Evolutionary conservation across 2,888 invertebrate species (phyloP).

Genomic region (Papilio demoleus): DNA sequence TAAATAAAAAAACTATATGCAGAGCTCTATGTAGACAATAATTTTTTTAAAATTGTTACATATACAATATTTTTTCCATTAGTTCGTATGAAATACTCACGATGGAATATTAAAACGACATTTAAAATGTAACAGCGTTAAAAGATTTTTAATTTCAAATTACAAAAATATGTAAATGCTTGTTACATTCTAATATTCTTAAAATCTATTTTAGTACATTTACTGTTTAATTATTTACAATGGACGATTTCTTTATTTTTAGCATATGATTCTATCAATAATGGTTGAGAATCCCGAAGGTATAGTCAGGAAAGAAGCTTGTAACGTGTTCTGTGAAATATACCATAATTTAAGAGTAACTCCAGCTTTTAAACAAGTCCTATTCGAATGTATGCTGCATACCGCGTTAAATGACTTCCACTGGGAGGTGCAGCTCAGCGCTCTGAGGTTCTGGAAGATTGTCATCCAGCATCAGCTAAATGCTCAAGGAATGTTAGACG

Average conservation of each 20-base stretch:
- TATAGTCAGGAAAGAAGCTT: constrained; percentile 89
- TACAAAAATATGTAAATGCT: too few relatives aligned
- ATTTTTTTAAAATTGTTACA: too few relatives aligned
- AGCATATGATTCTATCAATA: constrained; percentile 56
- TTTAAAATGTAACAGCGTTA: too few relatives aligned
- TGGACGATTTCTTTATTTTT: constrained; percentile 14
- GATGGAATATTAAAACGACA: too few relatives aligned
- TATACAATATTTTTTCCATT: too few relatives aligned
- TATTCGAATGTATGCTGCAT: constrained; percentile 86
- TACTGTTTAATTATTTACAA: neutral
- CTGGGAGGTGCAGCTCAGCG: constrained; percentile 91
- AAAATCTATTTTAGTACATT: too few relatives aligned
- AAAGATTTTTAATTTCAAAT: too few relatives aligned
- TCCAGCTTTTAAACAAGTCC: constrained; percentile 74
- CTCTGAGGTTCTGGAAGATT: constrained; percentile 88
- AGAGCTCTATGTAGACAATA: too few relatives aligned
- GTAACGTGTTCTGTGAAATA: constrained; percentile 85
- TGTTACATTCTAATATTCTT: too few relatives aligned
- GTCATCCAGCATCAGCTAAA: constrained; percentile 86
- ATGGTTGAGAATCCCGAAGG: constrained; percentile 89
- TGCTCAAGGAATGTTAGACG: constrained; percentile 93
- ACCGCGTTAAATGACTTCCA: constrained; percentile 89
- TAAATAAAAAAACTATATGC: too few relatives aligned
- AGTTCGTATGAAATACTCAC: too few relatives aligned
- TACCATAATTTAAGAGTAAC: constrained; percentile 86